Evolutionary conservation across 2,888 invertebrate genomes (phyloP), one percentile per base, ranked within the genome.

Genomic region (Lacanobia wlatinum): DNA sequence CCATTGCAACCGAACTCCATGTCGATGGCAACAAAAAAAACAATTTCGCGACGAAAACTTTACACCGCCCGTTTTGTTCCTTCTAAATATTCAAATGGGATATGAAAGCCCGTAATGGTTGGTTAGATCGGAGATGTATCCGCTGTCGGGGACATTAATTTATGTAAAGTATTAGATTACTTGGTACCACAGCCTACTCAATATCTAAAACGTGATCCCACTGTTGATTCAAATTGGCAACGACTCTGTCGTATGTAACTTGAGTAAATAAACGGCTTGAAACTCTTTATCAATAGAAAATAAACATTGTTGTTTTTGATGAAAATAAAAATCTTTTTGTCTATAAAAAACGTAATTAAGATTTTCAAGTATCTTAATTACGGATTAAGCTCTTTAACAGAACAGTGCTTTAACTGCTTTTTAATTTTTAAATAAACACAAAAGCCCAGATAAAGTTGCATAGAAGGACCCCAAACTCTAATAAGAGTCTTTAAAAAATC

Each of bases 101-200:
- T 89, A 91, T 92, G 92, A 93, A 91, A 91, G 90, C 89, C 83
- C 79, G 94, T 90, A 91, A 94, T 91, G 95, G 94, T 94, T 94
- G 92, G 93, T 94, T 94, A 94, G 90, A 87, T 89, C 87, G 84
- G 90, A 89, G 90, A 93, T 92, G 90, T 90, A 90, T 90, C 88
- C 90, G 87, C 77, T 83, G 84, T 86, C 69, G 82, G 88, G 87
- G 87, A 92, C 92, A 90, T 92, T 94, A 94, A 94, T 94, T 94
- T 93, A 93, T 92, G 92, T 90, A 92, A 92, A 92, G 92, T 93
- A 94, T 95, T 92, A 90, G 89, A 92, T 94, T 94, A 94, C 94
- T 89, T 84, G 84, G 85, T 88, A 76, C 74, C 81, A 68, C 73
- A 73, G 74, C 59, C 74, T 76, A 90, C 91, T 90, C 92, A 89